phyloP scores from a whole-genome alignment of 1,140 invertebrate species.

The Aphelenchoides fujianensis region DNA sequence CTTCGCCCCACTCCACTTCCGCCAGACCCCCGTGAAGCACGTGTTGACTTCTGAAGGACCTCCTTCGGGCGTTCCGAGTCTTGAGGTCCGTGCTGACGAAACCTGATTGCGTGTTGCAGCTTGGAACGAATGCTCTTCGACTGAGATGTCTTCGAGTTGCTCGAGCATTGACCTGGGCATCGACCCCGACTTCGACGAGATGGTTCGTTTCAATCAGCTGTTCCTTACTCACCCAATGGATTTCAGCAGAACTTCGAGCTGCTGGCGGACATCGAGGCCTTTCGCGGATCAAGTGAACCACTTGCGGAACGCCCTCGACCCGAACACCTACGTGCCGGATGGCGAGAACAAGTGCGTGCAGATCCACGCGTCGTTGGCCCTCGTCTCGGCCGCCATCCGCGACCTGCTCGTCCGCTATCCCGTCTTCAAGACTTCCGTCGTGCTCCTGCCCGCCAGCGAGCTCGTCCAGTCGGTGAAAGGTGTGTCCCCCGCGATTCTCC shows the following conservation, averaged over 20 bases:
- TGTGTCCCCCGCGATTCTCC: slow-evolving; percentile 10
- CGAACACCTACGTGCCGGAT: slow-evolving; percentile 42
- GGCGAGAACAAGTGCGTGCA: slow-evolving; percentile 53
- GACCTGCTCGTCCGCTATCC: slow-evolving; percentile 52
- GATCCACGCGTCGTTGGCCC: slow-evolving; percentile 56
- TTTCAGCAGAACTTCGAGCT: slow-evolving; percentile 9
- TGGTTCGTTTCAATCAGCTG: slow-evolving; percentile 25
- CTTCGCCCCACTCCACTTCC: not conserved
- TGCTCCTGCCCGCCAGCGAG: slow-evolving; percentile 56
- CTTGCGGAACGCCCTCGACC: slow-evolving; percentile 45
- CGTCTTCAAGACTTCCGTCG: slow-evolving; percentile 56
- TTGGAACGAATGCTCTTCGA: not conserved
- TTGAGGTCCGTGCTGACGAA: not conserved
- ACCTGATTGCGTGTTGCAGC: not conserved
- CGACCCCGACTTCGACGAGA: slow-evolving; percentile 39
- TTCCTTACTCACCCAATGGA: slow-evolving; percentile 4
- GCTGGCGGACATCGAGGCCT: slow-evolving; percentile 52
- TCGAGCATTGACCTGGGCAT: slow-evolving; percentile 42
- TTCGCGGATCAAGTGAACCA: slow-evolving; percentile 53
- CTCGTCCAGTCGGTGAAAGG: slow-evolving; percentile 57
- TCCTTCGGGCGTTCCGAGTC: not conserved
- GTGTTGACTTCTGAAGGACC: slow-evolving; percentile 3
- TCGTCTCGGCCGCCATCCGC: slow-evolving; percentile 56
- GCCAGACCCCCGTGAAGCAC: too few species aligned
- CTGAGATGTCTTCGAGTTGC: slow-evolving; percentile 38